Evolutionary conservation across 2,888 invertebrate genomes (phyloP), one percentile per base, ranked within the genome.

Genomic region (Xanthorhoe designata): DNA sequence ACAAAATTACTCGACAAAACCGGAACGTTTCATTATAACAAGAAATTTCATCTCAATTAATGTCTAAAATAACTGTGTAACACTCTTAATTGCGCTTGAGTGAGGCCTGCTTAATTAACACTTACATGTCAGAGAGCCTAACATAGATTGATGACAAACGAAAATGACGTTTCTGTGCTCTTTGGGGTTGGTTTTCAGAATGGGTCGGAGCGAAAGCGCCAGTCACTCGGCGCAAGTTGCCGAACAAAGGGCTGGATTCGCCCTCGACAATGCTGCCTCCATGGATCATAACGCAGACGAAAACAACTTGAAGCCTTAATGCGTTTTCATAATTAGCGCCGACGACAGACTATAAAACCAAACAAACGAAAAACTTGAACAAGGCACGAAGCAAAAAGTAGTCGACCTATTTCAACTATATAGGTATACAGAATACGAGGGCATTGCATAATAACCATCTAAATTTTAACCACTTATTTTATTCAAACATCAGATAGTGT

Each of bases 141-240:
- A 93, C 92, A 90, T 91, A 92, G 93, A 93, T 93, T 93, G 93
- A 93, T 93, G 92, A 92, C 92, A 92, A 89, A 90, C 88, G 90
- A 91, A 90, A 91, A 91, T 93, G 93, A 92, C 92, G 92, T 90
- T 86, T 85, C 85, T 76, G 84, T 86, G 82, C 83, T 82, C 84
- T 85, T 82, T 87, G 77, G 85, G 84, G 83, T 81, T 85, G 87
- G 82, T 84, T 84, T 84, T 86, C 71, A 80, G 79, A 81, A 80
- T 79, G 84, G 81, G 80, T 78, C 71, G 73, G 64, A 73, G 80
- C 66, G 78, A 91, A 92, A 92, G 80, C 84, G 92, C 92, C 79
- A 91, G 92, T 92, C 93, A 92, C 83, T 84, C 75, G 72, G 73
- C 75, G 76, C 83, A 87, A 89, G 87, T 87, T 89, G 75, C 80